Conservation (phyloP, 2,113 vertebrate species). For the Aphelocoma coerulescens region DNA sequence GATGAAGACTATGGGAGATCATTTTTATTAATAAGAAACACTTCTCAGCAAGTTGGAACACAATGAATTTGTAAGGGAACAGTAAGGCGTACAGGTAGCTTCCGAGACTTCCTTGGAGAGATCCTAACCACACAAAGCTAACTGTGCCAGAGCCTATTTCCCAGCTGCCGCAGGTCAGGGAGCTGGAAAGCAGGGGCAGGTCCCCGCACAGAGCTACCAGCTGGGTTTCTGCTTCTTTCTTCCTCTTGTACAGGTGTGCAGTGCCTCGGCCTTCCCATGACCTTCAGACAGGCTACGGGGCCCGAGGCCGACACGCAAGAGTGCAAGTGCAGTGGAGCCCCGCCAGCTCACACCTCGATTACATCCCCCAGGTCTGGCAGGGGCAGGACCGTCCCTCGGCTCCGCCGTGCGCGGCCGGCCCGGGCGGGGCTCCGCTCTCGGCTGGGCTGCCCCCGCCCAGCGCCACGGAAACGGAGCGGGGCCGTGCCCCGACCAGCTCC, state of each 20-base stretch:
- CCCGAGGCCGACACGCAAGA: rapidly evolving
- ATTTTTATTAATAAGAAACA: background rate
- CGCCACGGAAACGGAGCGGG: rapidly evolving
- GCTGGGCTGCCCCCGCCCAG: rapidly evolving
- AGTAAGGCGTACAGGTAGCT: background rate
- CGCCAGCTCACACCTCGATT: rapidly evolving
- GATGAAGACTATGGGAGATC: background rate
- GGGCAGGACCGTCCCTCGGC: background rate
- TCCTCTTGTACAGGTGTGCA: rapidly evolving
- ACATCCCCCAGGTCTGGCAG: rapidly evolving
- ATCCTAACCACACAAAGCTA: rapidly evolving
- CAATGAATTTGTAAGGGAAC: background rate
- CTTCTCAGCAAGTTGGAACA: background rate
- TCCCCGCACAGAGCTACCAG: rapidly evolving
- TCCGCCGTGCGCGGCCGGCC: background rate
- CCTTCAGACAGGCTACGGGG: background rate
- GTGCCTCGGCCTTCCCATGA: rapidly evolving
- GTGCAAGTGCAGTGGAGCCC: rapidly evolving
- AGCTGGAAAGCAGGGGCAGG: background rate
- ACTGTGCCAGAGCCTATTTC: background rate
- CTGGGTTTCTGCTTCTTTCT: background rate
- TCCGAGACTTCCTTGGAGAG: background rate
- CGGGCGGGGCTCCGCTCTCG: background rate
- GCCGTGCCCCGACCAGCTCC: background rate
- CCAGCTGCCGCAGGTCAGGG: background rate